Evolutionary conservation across 1,140 invertebrate genomes (phyloP).

Genomic region (Lanistes nyassanus): DNA sequence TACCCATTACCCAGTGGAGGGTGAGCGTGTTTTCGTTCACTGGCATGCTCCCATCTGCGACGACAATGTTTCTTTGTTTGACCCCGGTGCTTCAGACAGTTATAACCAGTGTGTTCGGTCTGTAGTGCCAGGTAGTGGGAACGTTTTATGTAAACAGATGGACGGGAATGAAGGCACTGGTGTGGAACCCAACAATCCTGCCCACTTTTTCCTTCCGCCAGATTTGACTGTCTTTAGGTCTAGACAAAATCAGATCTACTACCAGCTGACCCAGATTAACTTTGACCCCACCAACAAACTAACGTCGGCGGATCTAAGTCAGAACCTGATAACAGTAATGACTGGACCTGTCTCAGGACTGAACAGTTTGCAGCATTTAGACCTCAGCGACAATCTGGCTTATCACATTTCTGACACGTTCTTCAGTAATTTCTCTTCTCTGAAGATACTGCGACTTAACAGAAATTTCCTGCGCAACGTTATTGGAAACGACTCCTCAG

Average conservation of each 20-base stretch:
- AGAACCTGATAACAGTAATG: conserved; percentile 23
- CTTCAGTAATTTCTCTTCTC: conserved; percentile 20
- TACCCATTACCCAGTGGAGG: background rate
- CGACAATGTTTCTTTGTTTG: no score
- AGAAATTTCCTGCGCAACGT: conserved; percentile 23
- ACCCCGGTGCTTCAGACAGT: no score
- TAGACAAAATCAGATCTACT: conserved; percentile 22
- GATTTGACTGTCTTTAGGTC: conserved; percentile 11
- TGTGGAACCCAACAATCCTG: no score
- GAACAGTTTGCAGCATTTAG: conserved; percentile 12
- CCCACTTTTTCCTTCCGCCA: conserved; percentile 20
- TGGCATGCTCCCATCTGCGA: no score
- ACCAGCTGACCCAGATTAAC: background rate
- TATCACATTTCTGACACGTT: conserved; percentile 24
- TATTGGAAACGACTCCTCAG: background rate
- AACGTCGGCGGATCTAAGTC: background rate
- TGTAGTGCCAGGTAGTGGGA: no score
- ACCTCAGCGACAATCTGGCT: conserved; percentile 25
- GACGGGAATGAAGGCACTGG: no score
- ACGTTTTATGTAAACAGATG: no score
- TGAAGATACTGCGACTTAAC: conserved; percentile 16
- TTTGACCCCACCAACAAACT: conserved; percentile 16
- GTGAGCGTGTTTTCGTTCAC: no score
- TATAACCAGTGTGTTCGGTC: no score
- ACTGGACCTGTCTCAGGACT: conserved; percentile 29